A percentile compares a stretch with the other conserved stretches of the same genome.
These are phyloP conservation scores for Scopus umbretta DNA, from an alignment of 2,113 vertebrate species.

Conservation along the genomic window DNA sequence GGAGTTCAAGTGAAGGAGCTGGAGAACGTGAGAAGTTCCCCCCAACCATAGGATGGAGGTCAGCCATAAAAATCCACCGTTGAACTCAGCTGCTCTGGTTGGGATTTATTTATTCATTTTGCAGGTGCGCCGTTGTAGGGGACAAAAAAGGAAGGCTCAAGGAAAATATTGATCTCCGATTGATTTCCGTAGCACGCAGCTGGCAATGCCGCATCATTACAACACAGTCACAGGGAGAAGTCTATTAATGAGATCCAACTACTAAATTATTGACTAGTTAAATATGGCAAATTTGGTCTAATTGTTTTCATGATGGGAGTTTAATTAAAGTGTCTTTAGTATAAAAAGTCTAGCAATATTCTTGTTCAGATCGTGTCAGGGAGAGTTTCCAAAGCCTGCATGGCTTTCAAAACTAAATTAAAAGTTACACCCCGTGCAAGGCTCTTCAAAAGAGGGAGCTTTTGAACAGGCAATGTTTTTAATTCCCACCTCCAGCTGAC, in stretches of 20 bases:
- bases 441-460: neutral
- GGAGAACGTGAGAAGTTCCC: neutral
- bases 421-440: neutral
- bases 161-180: constrained; percentile 3
- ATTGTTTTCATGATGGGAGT: constrained; percentile 67
- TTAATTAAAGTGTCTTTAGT: constrained; percentile 70
- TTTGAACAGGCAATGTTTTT: neutral
- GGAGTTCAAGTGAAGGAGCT: neutral
- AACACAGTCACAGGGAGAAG: constrained; percentile 48
- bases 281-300: constrained; percentile 66
- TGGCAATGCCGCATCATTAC: neutral
- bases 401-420: neutral
- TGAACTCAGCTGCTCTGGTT: neutral
- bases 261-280: constrained; percentile 71
- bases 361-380: neutral
- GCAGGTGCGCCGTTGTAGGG: neutral
- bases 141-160: neutral
- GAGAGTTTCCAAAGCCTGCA: neutral
- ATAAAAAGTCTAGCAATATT: neutral
- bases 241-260: constrained; percentile 66
- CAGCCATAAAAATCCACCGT: neutral
- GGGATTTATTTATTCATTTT: neutral
- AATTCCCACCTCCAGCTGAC: neutral
- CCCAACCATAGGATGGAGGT: neutral
- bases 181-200: constrained; percentile 30